These are phyloP conservation scores for Neogobius melanostomus DNA, from an alignment of 2,113 vertebrate species.

Conservation along the genomic window DNA sequence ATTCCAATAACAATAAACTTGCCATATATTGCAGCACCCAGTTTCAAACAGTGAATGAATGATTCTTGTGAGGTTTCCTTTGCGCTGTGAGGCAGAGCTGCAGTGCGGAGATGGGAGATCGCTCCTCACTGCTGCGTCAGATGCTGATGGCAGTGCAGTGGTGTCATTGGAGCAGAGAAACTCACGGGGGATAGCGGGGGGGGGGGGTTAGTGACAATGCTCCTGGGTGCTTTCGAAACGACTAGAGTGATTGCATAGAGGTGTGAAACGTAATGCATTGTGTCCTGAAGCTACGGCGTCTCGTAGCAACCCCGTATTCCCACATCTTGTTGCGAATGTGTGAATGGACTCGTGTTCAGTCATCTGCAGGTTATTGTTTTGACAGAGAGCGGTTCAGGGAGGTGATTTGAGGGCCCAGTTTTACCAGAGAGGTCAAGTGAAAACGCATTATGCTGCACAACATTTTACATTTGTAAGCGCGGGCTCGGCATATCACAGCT, in stretches of 20 bases:
- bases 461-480: background rate
- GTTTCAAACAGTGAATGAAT: background rate
- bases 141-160: constrained; percentile 59
- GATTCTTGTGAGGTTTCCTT: constrained; percentile 8
- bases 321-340: constrained; percentile 4
- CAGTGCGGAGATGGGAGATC: constrained; percentile 58
- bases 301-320: constrained; percentile 19
- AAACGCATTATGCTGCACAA: constrained; percentile 12
- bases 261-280: constrained; percentile 39
- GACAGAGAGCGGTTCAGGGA: constrained; percentile 15
- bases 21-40: too few relatives aligned
- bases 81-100: constrained; percentile 43
- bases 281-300: constrained; percentile 39
- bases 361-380: constrained; percentile 29
- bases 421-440: constrained; percentile 19
- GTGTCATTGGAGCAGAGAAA: constrained; percentile 59
- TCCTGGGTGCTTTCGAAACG: constrained; percentile 48
- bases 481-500: background rate
- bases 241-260: constrained; percentile 45
- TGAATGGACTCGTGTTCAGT: constrained; percentile 14
- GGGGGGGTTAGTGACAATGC: constrained; percentile 1
- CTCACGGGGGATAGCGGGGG: background rate
- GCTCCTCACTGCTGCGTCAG: constrained; percentile 57
- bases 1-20: too few relatives aligned
- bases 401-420: constrained; percentile 23